Conservation (phyloP, 2,888 invertebrate genomes). For the Metellina segmentata region DNA sequence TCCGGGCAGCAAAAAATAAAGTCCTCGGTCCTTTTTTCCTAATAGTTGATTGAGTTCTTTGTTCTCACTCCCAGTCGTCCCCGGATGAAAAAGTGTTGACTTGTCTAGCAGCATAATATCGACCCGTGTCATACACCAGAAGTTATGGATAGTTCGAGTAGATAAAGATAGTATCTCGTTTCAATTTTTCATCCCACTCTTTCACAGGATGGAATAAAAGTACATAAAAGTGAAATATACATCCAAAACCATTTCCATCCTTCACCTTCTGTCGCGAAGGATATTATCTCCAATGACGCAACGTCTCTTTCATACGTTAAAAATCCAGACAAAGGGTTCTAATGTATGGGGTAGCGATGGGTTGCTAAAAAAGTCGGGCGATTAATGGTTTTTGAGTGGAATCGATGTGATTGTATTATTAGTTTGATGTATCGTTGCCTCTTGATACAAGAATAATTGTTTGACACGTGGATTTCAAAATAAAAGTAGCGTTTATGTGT, state of each 20-base stretch:
- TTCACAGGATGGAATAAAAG: not conserved
- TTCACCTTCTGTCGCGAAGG: not conserved
- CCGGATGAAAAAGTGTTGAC: not conserved
- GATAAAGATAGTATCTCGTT: not conserved
- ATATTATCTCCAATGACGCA: not conserved
- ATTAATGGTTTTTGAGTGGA: not conserved
- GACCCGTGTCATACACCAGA: not conserved
- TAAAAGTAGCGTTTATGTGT: not conserved
- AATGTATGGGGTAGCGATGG: not conserved
- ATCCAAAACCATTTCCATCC: not conserved
- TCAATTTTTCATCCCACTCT: not conserved
- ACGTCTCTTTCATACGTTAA: not conserved
- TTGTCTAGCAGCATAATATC: not conserved
- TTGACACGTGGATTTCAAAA: not conserved
- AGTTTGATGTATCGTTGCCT: not conserved
- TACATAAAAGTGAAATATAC: conserved; percentile 1
- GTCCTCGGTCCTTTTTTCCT: not conserved
- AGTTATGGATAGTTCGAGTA: not conserved
- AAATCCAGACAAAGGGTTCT: not conserved
- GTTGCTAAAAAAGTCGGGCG: not conserved
- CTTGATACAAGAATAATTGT: not conserved
- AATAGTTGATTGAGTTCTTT: not conserved
- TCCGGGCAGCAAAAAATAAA: not conserved
- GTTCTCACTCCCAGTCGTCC: not conserved
- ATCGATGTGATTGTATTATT: not conserved